These are phyloP conservation scores for Plumapathes pennacea DNA, from an alignment of 92 coral and sea anemone genomes.

Conservation along the genomic window DNA sequence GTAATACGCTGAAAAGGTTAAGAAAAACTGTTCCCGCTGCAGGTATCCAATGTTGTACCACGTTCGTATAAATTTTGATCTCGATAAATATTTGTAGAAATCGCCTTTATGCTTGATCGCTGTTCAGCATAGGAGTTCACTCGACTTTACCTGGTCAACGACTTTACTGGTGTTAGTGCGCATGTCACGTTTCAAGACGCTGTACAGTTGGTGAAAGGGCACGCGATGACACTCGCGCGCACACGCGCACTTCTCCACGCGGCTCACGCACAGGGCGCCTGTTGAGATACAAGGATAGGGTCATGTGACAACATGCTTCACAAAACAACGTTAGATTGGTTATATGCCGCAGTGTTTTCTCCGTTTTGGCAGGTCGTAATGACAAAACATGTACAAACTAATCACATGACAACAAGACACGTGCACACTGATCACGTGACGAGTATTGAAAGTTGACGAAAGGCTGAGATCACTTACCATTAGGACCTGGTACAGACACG, in stretches of 20 bases:
- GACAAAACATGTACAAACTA: too few relatives aligned
- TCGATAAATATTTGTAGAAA: slow-evolving; percentile 25
- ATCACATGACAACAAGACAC: too few relatives aligned
- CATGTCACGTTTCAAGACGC: neutral
- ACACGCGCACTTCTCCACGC: slow-evolving; percentile 30
- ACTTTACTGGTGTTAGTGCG: slow-evolving; percentile 6
- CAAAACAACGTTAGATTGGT: too few relatives aligned
- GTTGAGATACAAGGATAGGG: neutral
- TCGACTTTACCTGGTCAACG: slow-evolving; percentile 8
- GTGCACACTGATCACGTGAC: too few relatives aligned
- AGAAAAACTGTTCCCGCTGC: too few relatives aligned
- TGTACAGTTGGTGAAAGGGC: slow-evolving; percentile 31
- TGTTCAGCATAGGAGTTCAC: neutral
- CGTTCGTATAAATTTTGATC: slow-evolving; percentile 21
- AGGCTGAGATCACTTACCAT: slow-evolving; percentile 1
- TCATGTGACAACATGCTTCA: too few relatives aligned
- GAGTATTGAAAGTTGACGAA: too few relatives aligned
- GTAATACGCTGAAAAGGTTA: too few relatives aligned
- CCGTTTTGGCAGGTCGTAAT: too few relatives aligned
- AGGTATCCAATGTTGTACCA: slow-evolving; percentile 17
- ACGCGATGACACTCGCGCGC: slow-evolving; percentile 29
- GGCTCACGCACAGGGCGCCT: slow-evolving; percentile 43
- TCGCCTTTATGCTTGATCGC: neutral
- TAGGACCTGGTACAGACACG: slow-evolving; percentile 24
- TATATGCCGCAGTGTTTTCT: too few relatives aligned